Percentiles rank a stretch among this genome's conserved stretches.
Evolutionary conservation across 2,888 invertebrate species (phyloP).

Genomic region (Notocelia uddmanniana): DNA sequence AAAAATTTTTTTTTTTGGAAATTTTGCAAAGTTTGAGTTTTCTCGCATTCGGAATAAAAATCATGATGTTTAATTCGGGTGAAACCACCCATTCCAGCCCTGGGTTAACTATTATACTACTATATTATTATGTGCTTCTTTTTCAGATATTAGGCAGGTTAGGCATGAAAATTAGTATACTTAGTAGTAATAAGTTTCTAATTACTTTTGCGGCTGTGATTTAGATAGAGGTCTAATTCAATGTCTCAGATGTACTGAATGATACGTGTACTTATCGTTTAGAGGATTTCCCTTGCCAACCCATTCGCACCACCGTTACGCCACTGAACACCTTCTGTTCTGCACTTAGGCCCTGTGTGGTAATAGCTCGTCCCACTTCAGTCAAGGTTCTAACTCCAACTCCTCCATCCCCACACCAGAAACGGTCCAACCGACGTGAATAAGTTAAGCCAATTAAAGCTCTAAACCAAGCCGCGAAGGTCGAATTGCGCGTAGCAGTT

Average conservation of each 20-base stretch:
- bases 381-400: constrained; percentile 79
- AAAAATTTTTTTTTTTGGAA: too few relatives aligned
- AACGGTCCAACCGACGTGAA: constrained; percentile 54
- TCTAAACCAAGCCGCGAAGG: constrained; percentile 42
- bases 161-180: too few relatives aligned
- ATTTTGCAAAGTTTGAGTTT: too few relatives aligned
- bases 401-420: constrained; percentile 48
- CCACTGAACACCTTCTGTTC: constrained; percentile 75
- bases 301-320: constrained; percentile 60
- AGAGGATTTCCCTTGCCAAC: constrained; percentile 36
- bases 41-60: too few relatives aligned
- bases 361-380: constrained; percentile 81
- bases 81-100: too few relatives aligned
- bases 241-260: too few relatives aligned
- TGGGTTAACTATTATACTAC: too few relatives aligned
- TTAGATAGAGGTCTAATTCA: neutral
- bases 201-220: neutral
- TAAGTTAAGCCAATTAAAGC: constrained; percentile 47
- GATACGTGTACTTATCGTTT: neutral
- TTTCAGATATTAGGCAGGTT: too few relatives aligned
- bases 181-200: neutral
- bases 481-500: constrained; percentile 47
- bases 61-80: too few relatives aligned
- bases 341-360: constrained; percentile 80
- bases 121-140: too few relatives aligned